Base-by-base conservation (phyloP, 2,797 vertebrate genomes). In the Naso thynnoides region DNA sequence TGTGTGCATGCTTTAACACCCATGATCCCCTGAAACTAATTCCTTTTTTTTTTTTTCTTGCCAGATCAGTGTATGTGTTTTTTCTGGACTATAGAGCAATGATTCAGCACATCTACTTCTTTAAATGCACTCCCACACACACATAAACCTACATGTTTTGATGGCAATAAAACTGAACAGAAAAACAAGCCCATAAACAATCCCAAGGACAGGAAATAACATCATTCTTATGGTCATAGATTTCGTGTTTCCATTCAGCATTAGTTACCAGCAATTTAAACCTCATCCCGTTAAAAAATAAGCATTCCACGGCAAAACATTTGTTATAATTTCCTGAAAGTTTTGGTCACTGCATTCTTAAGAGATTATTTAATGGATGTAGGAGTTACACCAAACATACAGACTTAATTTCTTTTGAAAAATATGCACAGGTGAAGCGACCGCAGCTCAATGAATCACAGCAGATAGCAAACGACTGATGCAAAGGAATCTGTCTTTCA, bases 81-180 rank as follows among this genome's bases (percentile, higher is more conserved):
- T 74, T 60, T 63, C 16, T 38, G 1, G 57, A 42, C 15, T 29
- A 42, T 2, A 0, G 5, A 29, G 11, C 18, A 55, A 15, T 81
- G 84, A 79, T 73, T 88, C 83, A 81, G 67, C 82, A 84, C 27
- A 63, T 86, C 69, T 56, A 76, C 73, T 79, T 84, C 68, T 86
- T 82, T 60, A 44, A 74, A 44, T 70, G 24, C 5, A 64, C 41
- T 48, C 42, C 54, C 69, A 83, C 78, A 39, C 23, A 11, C 23
- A 62, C 11, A 38, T 9, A 71, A 60, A 47, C 45, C n/a, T 7
- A 2, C 14, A 8, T 55, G 58, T 21, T 64, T 18, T 38, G 13
- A 77, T 52, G 10, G 13, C 11, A 26, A 31, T 19, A 55, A 39
- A 2, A 54, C 6, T 59, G 15, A 42, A 45, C n/a, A 21, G n/a